phyloP scores from a whole-genome alignment of 35 echinoderm and acorn worm species.

The Hemicentrotus pulcherrimus region DNA sequence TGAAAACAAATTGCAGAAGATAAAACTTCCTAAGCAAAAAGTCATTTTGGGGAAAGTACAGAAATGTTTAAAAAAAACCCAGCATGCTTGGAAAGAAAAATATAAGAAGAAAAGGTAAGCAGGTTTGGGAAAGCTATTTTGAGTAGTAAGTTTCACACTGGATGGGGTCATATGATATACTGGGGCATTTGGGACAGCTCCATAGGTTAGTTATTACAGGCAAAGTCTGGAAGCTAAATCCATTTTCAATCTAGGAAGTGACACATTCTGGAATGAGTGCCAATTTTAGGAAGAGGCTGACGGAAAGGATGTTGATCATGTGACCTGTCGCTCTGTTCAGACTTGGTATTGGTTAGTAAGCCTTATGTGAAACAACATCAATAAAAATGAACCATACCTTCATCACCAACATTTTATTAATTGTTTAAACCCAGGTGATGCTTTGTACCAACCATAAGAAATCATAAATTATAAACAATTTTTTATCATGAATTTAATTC shows the following conservation, averaged over 20 bases:
- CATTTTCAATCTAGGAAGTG: slow-evolving; percentile 40
- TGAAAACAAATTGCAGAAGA: too few species aligned
- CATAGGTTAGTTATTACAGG: neutral
- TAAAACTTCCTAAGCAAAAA: too few species aligned
- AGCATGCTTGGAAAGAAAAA: too few species aligned
- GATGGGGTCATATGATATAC: neutral
- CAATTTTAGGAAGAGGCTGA: slow-evolving; percentile 20
- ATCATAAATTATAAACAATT: too few species aligned
- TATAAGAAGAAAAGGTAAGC: too few species aligned
- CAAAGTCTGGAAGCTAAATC: slow-evolving; percentile 17
- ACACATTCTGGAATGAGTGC: slow-evolving; percentile 41
- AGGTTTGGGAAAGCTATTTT: neutral
- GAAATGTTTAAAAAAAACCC: neutral
- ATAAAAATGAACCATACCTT: neutral
- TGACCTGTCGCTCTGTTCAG: neutral
- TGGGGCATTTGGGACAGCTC: neutral
- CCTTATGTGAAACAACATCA: neutral
- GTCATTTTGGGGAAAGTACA: neutral
- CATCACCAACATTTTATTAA: too few species aligned
- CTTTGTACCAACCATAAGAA: too few species aligned
- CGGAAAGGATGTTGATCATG: slow-evolving; percentile 10
- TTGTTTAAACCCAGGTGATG: too few species aligned
- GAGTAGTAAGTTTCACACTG: neutral
- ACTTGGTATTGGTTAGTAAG: neutral
- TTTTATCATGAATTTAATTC: too few species aligned